Base-by-base conservation (phyloP, 2,888 invertebrate genomes). In the Poecilus cupreus region DNA sequence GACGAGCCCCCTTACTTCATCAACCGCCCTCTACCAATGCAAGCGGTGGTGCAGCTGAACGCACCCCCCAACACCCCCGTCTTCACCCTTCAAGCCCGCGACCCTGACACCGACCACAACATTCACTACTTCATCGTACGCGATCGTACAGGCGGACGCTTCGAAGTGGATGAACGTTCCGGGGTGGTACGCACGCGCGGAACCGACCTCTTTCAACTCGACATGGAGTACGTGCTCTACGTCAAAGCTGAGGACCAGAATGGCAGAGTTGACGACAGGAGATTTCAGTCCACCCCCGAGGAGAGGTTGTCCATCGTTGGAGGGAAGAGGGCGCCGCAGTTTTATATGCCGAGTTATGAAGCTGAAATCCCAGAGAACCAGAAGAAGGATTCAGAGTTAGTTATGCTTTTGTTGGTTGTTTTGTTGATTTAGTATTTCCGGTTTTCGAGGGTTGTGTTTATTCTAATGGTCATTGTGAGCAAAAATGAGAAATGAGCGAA, bases 1-100 rank as follows among this genome's bases (percentile, higher is more conserved):
- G 98, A 99, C 89, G 99, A 99, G 89, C 95, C 96, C 0, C 98
- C 99, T 0, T 96, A 97, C 89, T 98, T 99, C 91, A 96, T 98
- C 90, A 99, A 99, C 90, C 94, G 96, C 0, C 99, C 99, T 0
- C 90, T 97, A 84, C 99, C 99, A 16, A 98, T 98, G 96, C 97
- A 98, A 89, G 97, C 98, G 0, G 98, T 98, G 82, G 98, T 98
- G 0, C 97, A 98, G 87, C 92, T 97, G 77, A 98, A 98, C 88
- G 98, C 98, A 2, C 96, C 97, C 2, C 96, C 97, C 46, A 98
- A 98, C 88, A 97, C 97, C 0, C 97, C 97, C 3, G 98, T 98
- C 3, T 98, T 98, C 90, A 98, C 98, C n/a, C 93, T 99, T 24
- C 97, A 98, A 89, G 99, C 99, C 13, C 91, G 97, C 84, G 98